Evolutionary conservation across 1,140 invertebrate species (phyloP).

Genomic region (Heliconius hewitsoni): DNA sequence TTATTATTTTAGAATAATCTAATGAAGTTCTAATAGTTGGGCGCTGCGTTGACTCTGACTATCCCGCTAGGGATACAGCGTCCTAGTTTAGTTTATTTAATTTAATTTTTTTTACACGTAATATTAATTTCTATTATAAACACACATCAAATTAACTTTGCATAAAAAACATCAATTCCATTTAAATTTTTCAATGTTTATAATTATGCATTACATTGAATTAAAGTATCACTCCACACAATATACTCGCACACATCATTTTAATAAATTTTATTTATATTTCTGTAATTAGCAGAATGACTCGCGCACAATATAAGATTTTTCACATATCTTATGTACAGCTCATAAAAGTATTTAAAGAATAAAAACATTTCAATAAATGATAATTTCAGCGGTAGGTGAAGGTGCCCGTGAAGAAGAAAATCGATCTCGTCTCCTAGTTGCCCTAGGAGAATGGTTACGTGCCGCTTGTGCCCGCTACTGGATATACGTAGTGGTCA

Average conservation of each 20-base stretch:
- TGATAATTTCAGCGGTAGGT: slow-evolving; percentile 51
- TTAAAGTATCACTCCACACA: too few relatives aligned
- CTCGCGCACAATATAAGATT: background rate
- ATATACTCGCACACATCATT: too few relatives aligned
- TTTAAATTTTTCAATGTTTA: too few relatives aligned
- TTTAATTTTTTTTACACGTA: background rate
- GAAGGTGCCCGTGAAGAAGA: slow-evolving; percentile 59
- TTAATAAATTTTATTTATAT: background rate
- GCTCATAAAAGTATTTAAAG: background rate
- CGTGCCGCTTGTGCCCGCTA: slow-evolving; percentile 88
- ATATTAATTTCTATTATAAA: too few relatives aligned
- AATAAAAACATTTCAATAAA: background rate
- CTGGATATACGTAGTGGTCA: slow-evolving; percentile 97
- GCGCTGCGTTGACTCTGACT: too few relatives aligned
- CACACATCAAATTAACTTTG: too few relatives aligned
- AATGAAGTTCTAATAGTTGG: too few relatives aligned
- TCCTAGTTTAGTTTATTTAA: too few relatives aligned
- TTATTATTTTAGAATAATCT: too few relatives aligned
- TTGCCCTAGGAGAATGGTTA: slow-evolving; percentile 57
- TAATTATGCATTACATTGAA: too few relatives aligned
- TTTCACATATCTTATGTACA: background rate
- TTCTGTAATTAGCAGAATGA: background rate
- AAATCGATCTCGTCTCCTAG: slow-evolving; percentile 56
- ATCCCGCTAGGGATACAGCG: too few relatives aligned
- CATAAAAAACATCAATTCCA: too few relatives aligned